A percentile compares a stretch with the other conserved stretches of the same genome.
Evolutionary conservation across 2,113 vertebrate genomes (phyloP).

Genomic region (Callionymus lyra): DNA sequence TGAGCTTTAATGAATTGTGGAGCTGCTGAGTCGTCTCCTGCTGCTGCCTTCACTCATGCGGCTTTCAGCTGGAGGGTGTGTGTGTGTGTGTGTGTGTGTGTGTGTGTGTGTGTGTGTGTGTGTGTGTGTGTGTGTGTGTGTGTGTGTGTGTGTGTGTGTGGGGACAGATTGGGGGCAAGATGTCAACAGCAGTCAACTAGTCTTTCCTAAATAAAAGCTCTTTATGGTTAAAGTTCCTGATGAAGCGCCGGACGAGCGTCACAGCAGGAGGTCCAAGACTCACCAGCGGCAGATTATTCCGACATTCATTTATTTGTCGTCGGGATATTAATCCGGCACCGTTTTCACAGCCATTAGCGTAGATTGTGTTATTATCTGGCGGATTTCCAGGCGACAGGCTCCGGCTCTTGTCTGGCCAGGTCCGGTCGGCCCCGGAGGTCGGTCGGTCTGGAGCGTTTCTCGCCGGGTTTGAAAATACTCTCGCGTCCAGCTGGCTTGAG

Average conservation of each 20-base stretch:
- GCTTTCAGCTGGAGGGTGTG: conserved; percentile 12
- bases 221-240: neutral
- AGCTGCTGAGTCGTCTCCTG: conserved; percentile 28
- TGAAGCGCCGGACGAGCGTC: too few relatives aligned
- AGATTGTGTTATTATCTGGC: too few relatives aligned
- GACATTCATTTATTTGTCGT: too few relatives aligned
- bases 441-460: conserved; percentile 1
- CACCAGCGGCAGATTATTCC: too few relatives aligned
- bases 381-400: too few relatives aligned
- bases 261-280: too few relatives aligned
- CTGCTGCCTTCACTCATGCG: conserved; percentile 18
- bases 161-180: conserved; percentile 18
- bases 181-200: conserved; percentile 22
- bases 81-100: conserved; percentile 1
- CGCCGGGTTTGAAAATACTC: conserved; percentile 1
- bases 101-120: conserved; percentile 1
- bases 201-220: conserved; percentile 18
- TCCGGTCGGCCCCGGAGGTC: too few relatives aligned
- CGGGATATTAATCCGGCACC: too few relatives aligned
- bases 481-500: neutral
- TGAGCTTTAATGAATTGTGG: conserved; percentile 28
- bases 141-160: neutral
- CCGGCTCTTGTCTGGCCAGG: too few relatives aligned
- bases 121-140: conserved; percentile 1
- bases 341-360: too few relatives aligned